Conservation (phyloP, 2,113 vertebrate species). For the Romanogobio albipinnatus region DNA sequence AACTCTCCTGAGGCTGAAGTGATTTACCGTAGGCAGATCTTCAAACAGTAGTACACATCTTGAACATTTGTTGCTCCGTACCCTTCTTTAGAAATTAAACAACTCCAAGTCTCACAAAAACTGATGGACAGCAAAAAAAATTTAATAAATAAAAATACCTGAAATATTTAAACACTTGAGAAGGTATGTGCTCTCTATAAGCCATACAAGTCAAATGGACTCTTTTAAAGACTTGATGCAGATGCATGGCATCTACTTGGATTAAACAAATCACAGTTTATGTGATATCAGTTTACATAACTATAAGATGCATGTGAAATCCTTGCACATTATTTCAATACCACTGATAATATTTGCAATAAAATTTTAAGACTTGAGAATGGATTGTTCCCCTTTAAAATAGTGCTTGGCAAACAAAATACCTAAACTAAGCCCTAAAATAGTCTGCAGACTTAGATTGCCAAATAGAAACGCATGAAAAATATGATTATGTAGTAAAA, state of each 20-base stretch:
- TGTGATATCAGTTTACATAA: not conserved
- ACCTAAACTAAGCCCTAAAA: not conserved
- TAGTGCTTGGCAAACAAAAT: not conserved
- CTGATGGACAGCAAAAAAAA: not conserved
- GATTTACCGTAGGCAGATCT: not conserved
- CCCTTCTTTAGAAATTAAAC: too few relatives aligned
- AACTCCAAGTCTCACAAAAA: not conserved
- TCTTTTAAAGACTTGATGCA: not conserved
- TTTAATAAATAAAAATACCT: too few relatives aligned
- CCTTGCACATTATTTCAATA: not conserved
- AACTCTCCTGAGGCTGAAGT: not conserved
- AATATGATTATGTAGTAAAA: not conserved
- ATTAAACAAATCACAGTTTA: not conserved
- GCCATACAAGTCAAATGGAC: not conserved
- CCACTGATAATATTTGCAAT: not conserved
- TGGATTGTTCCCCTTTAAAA: not conserved
- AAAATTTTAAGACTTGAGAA: not conserved
- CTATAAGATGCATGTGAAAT: not conserved
- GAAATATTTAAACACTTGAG: too few relatives aligned
- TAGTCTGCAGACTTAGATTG: not conserved
- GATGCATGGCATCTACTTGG: not conserved
- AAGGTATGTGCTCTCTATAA: not conserved
- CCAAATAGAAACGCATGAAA: not conserved
- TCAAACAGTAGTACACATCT: not conserved
- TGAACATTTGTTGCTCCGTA: too few relatives aligned